Evolutionary conservation across 2,888 invertebrate genomes (phyloP), one percentile per base, ranked within the genome.

Genomic region (Drosophila formosana): DNA sequence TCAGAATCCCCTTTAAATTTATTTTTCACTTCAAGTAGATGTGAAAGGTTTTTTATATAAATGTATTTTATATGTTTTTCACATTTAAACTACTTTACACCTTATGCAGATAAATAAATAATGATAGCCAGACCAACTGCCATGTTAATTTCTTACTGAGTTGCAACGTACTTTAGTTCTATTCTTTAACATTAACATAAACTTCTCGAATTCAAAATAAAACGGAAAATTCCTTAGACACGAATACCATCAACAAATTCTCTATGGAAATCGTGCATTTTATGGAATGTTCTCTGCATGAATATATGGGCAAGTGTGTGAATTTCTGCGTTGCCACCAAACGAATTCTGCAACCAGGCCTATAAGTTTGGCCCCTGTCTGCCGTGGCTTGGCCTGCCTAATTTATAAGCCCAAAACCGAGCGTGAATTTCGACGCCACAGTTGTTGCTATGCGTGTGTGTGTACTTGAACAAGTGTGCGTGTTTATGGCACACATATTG

Each of bases 331-430:
- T 26, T 46, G 39, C 57, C 47, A 37, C 30, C 39, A 52, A 68
- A 63, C 45, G 47, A 47, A 52, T 75, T 6, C 26, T 57, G 63
- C 62, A 47, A 28, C 51, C 46, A 47, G 51, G 65, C 53, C 61
- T 64, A 52, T 53, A 45, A 39, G 39, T 61, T 56, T 47, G n/a
- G 30, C 13, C 46, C 50, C 55, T 66, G 66, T 75, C 67, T 51
- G 55, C 43, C 45, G 26, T 28, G 23, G 68, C 73, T 62, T 79
- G 72, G 82, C 41, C 60, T 45, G 72, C 86, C n/a, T n/a, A 82
- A 84, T 87, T 83, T 87, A 87, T 87, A 85, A 67, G 77, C 65
- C 69, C 66, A 64, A 76, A 76, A 87, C 79, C 81, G 75, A 87
- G 82, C 68, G 75, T 72, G 67, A 77, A 67, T 66, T 80, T 78